phyloP scores from a whole-genome alignment of 2,797 vertebrate genomes.

The Rhinophrynus dorsalis region DNA sequence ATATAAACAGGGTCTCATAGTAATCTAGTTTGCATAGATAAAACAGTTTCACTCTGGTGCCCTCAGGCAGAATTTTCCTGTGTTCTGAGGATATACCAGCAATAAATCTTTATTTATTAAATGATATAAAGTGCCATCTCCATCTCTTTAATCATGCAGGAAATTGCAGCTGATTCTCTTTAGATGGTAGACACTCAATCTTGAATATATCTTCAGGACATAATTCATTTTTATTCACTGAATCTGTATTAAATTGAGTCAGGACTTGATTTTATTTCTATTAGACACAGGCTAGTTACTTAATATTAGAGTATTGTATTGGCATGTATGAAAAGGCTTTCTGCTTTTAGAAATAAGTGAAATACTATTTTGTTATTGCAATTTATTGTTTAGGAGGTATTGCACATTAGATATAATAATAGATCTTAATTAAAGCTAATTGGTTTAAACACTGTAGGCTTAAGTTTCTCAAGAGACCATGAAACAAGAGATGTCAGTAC shows the following conservation, averaged over 20 bases:
- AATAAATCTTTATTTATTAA: constrained; percentile 50
- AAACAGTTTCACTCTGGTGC: neutral
- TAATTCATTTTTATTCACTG: constrained; percentile 50
- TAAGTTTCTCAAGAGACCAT: too few species aligned
- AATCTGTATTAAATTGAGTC: constrained; percentile 44
- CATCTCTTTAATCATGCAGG: constrained; percentile 46
- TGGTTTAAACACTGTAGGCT: neutral
- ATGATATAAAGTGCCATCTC: constrained; percentile 46
- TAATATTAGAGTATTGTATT: constrained; percentile 20
- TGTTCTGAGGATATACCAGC: constrained; percentile 8
- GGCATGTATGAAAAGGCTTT: constrained; percentile 18
- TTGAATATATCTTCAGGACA: constrained; percentile 40
- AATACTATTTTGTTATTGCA: neutral
- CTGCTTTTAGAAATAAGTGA: too few species aligned
- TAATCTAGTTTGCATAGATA: neutral
- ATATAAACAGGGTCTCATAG: too few species aligned
- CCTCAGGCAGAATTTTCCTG: constrained; percentile 8
- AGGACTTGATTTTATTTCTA: constrained; percentile 42
- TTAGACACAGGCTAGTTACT: constrained; percentile 28
- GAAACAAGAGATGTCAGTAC: too few species aligned
- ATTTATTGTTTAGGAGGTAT: neutral
- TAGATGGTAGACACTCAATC: constrained; percentile 42
- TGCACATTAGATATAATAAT: too few species aligned
- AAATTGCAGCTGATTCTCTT: constrained; percentile 44
- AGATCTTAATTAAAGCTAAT: too few species aligned